A percentile compares a stretch with the other conserved stretches of the same genome.
These are phyloP conservation scores for Cosmia pyralina DNA, from an alignment of 2,888 invertebrate genomes.

Conservation along the genomic window DNA sequence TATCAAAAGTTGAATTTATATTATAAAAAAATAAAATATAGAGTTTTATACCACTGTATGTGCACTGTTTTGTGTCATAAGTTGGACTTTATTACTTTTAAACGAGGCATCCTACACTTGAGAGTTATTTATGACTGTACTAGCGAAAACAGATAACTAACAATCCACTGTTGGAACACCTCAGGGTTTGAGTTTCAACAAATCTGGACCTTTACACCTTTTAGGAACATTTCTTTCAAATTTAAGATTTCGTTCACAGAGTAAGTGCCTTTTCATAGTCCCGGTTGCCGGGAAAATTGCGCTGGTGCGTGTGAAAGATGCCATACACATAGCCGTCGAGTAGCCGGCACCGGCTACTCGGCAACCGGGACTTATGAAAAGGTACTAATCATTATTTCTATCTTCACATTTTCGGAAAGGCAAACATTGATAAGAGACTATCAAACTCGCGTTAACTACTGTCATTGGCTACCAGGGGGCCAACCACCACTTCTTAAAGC, in stretches of 20 bases:
- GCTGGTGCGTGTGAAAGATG: no score
- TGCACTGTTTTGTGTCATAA: constrained; percentile 43
- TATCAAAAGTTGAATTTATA: constrained; percentile 82
- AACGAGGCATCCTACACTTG: neutral
- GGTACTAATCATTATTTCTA: no score
- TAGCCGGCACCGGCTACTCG: no score
- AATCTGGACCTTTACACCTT: neutral
- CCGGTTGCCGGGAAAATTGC: no score
- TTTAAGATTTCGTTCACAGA: neutral
- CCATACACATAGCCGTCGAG: no score
- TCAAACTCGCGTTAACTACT: neutral
- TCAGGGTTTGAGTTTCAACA: neutral
- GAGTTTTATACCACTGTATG: constrained; percentile 73
- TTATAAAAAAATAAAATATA: constrained; percentile 64
- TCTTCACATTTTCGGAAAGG: neutral
- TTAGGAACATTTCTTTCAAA: neutral
- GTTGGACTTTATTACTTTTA: constrained; percentile 20
- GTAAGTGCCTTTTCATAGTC: neutral
- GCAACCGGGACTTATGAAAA: no score
- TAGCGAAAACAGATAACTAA: neutral
- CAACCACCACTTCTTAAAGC: no score
- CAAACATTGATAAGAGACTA: neutral
- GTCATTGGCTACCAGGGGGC: no score
- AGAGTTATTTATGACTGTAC: neutral
- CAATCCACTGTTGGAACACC: neutral